phyloP scores from a whole-genome alignment of 2,888 invertebrate genomes.

The Coleophora flavipennella region DNA sequence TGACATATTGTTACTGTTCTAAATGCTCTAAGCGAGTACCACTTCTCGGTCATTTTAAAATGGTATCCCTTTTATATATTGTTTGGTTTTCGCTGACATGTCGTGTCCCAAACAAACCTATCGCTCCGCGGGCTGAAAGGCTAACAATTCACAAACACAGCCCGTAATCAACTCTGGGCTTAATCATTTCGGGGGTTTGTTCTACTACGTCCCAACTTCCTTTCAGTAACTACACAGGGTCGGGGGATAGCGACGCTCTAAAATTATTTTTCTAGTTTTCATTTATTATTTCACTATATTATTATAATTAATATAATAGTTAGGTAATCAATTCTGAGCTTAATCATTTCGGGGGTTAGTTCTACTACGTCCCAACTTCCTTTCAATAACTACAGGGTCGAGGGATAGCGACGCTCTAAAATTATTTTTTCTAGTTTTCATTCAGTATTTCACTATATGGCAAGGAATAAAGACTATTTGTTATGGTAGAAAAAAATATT shows the following conservation, averaged over 20 bases:
- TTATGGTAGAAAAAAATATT: no score
- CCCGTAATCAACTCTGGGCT: slow-evolving; percentile 55
- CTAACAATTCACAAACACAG: slow-evolving; percentile 34
- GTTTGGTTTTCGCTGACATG: no score
- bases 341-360: slow-evolving; percentile 42
- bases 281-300: no score
- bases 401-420: slow-evolving; percentile 4
- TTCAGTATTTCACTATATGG: no score
- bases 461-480: no score
- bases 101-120: slow-evolving; percentile 31
- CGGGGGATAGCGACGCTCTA: slow-evolving; percentile 3
- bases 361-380: background rate
- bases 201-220: background rate
- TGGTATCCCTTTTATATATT: background rate
- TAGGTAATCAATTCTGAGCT: slow-evolving; percentile 58
- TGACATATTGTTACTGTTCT: no score
- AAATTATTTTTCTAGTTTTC: no score
- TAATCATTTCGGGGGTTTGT: slow-evolving; percentile 42
- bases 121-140: slow-evolving; percentile 35
- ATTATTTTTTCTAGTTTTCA: no score
- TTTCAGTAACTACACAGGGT: background rate
- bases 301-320: no score
- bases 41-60: no score
- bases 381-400: background rate
- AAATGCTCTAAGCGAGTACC: no score